These are phyloP conservation scores for Aegithalos caudatus DNA, from an alignment of 2,113 vertebrate genomes.

Conservation along the genomic window DNA sequence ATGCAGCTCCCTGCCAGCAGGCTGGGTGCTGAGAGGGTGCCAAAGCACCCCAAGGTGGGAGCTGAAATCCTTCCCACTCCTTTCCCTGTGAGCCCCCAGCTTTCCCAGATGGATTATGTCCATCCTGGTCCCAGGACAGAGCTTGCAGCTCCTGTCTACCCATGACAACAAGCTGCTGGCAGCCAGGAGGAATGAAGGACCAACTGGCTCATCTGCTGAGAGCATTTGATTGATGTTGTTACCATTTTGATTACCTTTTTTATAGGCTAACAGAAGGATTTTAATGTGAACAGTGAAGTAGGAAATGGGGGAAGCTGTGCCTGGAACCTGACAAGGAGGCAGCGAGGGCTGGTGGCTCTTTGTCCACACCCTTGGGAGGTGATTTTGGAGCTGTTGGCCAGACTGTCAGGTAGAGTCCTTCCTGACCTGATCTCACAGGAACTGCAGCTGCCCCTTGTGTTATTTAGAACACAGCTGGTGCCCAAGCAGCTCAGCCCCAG, in stretches of 20 bases:
- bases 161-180: background rate
- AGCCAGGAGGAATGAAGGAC: background rate
- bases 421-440: background rate
- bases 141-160: background rate
- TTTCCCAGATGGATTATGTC: background rate
- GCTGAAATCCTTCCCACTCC: background rate
- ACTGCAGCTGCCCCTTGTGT: background rate
- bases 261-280: background rate
- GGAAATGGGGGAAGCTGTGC: background rate
- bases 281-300: background rate
- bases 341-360: background rate
- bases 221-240: background rate
- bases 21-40: background rate
- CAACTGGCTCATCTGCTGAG: background rate
- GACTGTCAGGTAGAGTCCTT: background rate
- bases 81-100: fast-evolving
- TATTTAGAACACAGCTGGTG: background rate
- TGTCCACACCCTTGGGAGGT: background rate
- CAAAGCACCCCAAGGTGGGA: background rate
- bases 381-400: background rate
- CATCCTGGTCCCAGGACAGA: background rate
- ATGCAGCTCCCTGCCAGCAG: background rate
- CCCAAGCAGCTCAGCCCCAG: background rate
- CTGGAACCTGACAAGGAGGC: fast-evolving
- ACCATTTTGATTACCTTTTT: background rate